These are phyloP conservation scores for Macrosiphum euphorbiae DNA, from an alignment of 2,888 invertebrate genomes.

Conservation along the genomic window DNA sequence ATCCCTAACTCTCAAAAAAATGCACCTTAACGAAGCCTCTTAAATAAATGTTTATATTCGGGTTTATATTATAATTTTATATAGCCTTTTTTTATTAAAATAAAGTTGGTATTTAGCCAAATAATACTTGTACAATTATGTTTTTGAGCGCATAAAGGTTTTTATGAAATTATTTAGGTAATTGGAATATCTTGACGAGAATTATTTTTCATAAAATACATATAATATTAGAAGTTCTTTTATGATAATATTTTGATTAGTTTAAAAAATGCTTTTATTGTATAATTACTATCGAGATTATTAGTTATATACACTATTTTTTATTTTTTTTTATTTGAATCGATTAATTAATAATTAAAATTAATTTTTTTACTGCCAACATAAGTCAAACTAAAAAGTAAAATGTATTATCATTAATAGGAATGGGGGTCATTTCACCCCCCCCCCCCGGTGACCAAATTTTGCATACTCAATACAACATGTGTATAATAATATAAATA, in stretches of 20 bases:
- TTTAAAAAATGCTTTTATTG: neutral
- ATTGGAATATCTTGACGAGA: neutral
- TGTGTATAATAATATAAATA: no score
- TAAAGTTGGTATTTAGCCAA: conserved; percentile 33
- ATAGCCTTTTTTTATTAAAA: conserved; percentile 36
- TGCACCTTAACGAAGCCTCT: conserved; percentile 23
- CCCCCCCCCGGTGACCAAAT: no score
- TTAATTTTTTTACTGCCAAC: neutral
- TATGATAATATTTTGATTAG: neutral
- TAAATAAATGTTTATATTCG: no score
- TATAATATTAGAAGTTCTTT: neutral
- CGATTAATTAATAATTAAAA: neutral
- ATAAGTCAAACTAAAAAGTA: neutral
- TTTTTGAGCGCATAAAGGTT: neutral
- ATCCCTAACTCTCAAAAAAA: neutral
- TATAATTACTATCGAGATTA: no score
- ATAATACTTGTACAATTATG: neutral
- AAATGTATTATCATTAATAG: neutral
- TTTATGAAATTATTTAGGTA: conserved; percentile 14
- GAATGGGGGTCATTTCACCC: no score
- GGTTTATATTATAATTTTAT: conserved; percentile 20
- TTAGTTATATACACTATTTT: neutral
- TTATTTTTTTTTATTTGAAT: neutral
- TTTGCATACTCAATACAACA: no score
- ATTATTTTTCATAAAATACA: neutral